Base-by-base conservation (phyloP, 2,888 invertebrate species). In the Dichetophora obliterata region DNA sequence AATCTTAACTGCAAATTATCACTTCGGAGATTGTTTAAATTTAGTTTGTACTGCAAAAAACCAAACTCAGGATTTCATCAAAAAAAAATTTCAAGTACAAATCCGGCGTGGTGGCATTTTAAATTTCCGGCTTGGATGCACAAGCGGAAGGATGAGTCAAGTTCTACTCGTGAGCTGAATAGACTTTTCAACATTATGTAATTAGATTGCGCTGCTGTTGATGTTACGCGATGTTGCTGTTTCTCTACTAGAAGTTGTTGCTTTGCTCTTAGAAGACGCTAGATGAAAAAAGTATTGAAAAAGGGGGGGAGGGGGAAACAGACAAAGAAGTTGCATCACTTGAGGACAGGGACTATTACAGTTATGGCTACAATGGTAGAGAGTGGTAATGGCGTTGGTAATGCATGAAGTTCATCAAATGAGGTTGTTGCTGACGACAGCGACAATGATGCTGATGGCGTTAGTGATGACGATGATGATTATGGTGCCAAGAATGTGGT, bases 141-240 rank as follows among this genome's bases (percentile, higher is more conserved):
- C 59, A 24, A 59, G 27, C 50, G 68, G 22, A 16, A 68, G 68
- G 68, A 68, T 50, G 50, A 19, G 27, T 50, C 27, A 68, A 68
- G 68, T 68, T 48, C 48, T 68, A 27, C 14, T 43, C 43, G 43
- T 11, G 43, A 11, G 43, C 43, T 43, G 43, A 59, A 16, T 14
- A 59, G 16, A 27, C 66, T 14, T 24, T 1, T 22, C 57, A 19
- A 71, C 57, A 19, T 31, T 14, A 27, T 54, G 71, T 71, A 71
- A 71, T 71, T 71, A 59, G 57, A 71, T 59, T 71, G 43, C 24
- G 16, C 71, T 37, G 71, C 27, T 16, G 37, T 31, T 43, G 48
- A 66, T 66, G 22, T 43, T 43, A 71, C 43, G 34, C 24, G 22
- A 16, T 24, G 37, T 37, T 22, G 71, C 19, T 71, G 54, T 34